Percentiles rank a stretch among this genome's conserved stretches.
These are phyloP conservation scores for Alcedo atthis DNA, from an alignment of 2,797 vertebrate species.

Conservation along the genomic window DNA sequence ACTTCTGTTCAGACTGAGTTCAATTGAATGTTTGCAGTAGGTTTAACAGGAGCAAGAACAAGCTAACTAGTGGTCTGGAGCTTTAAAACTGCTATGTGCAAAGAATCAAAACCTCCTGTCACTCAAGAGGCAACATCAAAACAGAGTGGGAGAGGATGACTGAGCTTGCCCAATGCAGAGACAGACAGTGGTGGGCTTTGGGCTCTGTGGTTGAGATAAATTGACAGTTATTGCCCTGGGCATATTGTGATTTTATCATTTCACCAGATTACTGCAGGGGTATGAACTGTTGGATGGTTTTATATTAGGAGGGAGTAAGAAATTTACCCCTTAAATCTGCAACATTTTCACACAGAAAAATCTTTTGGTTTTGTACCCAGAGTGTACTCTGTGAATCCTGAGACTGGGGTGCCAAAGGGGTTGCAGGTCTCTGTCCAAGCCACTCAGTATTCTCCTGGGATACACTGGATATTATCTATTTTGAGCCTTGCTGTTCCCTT, in stretches of 20 bases:
- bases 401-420: background rate
- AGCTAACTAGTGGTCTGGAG: background rate
- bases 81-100: slow-evolving; percentile 10
- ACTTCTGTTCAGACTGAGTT: background rate
- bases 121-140: slow-evolving; percentile 14
- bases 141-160: slow-evolving; percentile 8
- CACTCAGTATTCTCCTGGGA: background rate
- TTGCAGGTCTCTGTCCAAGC: background rate
- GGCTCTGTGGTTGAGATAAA: slow-evolving; percentile 3
- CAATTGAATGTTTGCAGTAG: background rate
- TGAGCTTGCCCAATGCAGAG: slow-evolving; percentile 5
- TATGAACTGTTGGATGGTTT: background rate
- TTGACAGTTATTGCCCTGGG: background rate
- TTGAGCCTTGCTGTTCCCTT: slow-evolving; percentile 29
- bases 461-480: background rate
- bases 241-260: background rate
- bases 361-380: background rate
- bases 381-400: background rate
- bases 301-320: background rate
- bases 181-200: background rate
- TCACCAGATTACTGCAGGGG: background rate
- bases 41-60: background rate
- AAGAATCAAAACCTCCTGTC: slow-evolving; percentile 16
- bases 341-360: background rate
- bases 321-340: background rate